Conservation (phyloP, 2,113 vertebrate species). For the Sisor rabdophorus region DNA sequence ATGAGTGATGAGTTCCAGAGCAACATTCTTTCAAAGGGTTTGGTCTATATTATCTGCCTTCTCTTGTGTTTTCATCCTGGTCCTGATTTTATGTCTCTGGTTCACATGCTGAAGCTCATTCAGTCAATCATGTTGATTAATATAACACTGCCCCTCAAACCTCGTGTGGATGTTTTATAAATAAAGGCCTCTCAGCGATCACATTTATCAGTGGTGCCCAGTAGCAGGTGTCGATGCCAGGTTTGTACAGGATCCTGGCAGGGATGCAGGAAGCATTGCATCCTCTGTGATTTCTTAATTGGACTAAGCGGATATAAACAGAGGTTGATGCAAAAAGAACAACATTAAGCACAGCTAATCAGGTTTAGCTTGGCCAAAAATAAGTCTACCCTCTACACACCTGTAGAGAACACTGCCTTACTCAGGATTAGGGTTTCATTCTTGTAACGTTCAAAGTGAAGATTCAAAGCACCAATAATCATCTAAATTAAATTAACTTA, state of each 20-base stretch:
- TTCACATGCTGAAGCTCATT: not conserved
- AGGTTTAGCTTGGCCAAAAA: slow-evolving; percentile 44
- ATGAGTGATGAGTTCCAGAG: slow-evolving; percentile 1
- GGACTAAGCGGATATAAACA: slow-evolving; percentile 38
- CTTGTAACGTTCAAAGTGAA: slow-evolving; percentile 48
- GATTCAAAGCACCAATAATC: slow-evolving; percentile 39
- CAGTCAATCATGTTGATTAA: slow-evolving; percentile 16
- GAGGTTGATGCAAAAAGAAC: slow-evolving; percentile 33
- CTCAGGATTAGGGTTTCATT: slow-evolving; percentile 50
- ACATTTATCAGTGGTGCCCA: slow-evolving; percentile 30
- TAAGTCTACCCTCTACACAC: slow-evolving; percentile 22
- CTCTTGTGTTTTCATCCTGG: not conserved
- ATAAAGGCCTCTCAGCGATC: slow-evolving; percentile 14
- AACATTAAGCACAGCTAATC: slow-evolving; percentile 45
- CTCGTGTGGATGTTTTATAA: slow-evolving; percentile 18
- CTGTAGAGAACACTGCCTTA: slow-evolving; percentile 51
- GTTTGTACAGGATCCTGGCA: slow-evolving; percentile 35
- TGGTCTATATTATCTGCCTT: slow-evolving; percentile 13
- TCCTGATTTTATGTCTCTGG: not conserved
- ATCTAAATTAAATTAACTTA: not conserved
- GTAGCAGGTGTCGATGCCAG: slow-evolving; percentile 9
- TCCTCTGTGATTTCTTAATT: slow-evolving; percentile 28
- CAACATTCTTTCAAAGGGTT: slow-evolving; percentile 1
- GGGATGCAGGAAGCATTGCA: slow-evolving; percentile 24
- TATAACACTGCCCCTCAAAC: slow-evolving; percentile 18